Evolutionary conservation across 1,140 invertebrate genomes (phyloP).

Genomic region (Diorhabda elongata): DNA sequence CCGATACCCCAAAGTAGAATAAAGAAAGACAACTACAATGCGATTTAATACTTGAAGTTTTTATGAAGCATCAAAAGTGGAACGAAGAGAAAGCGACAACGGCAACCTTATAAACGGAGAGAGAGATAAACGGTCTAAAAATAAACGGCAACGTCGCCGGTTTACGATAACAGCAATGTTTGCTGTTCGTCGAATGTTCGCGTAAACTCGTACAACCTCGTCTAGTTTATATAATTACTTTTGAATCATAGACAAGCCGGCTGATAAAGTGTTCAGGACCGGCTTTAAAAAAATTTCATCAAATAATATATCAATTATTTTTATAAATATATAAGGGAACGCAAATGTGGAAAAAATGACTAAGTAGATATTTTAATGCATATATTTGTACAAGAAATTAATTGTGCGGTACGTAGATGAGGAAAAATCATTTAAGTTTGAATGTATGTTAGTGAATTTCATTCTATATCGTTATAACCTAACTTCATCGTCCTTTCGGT

Average conservation of each 20-base stretch:
- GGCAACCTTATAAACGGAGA: neutral
- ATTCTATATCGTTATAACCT: no score
- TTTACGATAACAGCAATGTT: conserved; percentile 23
- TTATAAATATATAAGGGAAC: no score
- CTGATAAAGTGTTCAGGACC: conserved; percentile 14
- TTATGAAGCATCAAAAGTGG: conserved; percentile 8
- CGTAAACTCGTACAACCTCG: conserved; percentile 15
- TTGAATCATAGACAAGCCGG: conserved; percentile 30
- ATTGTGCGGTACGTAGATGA: no score
- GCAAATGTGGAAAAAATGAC: no score
- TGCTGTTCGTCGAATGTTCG: conserved; percentile 8
- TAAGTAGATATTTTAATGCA: no score
- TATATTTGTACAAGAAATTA: no score
- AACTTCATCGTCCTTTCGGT: no score
- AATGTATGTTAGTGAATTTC: no score
- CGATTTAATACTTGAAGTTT: conserved; percentile 10
- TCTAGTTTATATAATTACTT: conserved; percentile 30
- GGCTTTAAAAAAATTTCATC: neutral
- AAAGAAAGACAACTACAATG: conserved; percentile 3
- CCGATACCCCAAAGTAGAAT: neutral
- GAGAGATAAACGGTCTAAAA: neutral
- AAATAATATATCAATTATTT: no score
- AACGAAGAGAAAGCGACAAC: conserved; percentile 4
- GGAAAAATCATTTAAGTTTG: no score
- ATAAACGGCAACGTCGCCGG: conserved; percentile 24